phyloP scores from a whole-genome alignment of 2,888 invertebrate species.

The Hirtodrosophila duncani region DNA sequence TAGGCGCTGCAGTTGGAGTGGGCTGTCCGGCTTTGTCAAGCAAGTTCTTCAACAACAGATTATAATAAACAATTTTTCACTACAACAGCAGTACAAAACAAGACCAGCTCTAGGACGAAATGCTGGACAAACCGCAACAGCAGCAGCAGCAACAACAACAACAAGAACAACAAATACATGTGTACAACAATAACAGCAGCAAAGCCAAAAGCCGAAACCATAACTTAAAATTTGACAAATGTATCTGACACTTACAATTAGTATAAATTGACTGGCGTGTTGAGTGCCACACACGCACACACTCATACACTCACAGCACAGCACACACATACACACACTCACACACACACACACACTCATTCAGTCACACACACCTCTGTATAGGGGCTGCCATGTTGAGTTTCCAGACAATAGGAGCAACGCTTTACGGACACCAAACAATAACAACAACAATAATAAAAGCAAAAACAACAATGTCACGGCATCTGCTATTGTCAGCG shows the following conservation, averaged over 20 bases:
- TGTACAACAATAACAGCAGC: slow-evolving; percentile 45
- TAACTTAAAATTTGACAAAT: slow-evolving; percentile 72
- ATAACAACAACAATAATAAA: slow-evolving; percentile 14
- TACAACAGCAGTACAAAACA: slow-evolving; percentile 21
- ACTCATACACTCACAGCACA: slow-evolving; percentile 29
- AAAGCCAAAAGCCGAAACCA: slow-evolving; percentile 48
- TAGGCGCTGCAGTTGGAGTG: not conserved
- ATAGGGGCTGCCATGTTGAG: slow-evolving; percentile 4
- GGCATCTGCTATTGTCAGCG: slow-evolving; percentile 69
- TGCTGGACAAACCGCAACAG: slow-evolving; percentile 14
- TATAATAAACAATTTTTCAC: slow-evolving; percentile 68
- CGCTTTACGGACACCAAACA: slow-evolving; percentile 2
- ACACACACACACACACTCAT: slow-evolving; percentile 11
- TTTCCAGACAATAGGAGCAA: slow-evolving; percentile 15
- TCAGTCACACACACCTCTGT: slow-evolving; percentile 13
- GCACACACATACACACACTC: slow-evolving; percentile 13
- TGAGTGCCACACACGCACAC: slow-evolving; percentile 62
- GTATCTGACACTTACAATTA: slow-evolving; percentile 72
- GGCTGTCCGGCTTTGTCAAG: slow-evolving; percentile 14
- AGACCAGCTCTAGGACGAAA: slow-evolving; percentile 10
- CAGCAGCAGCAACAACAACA: slow-evolving; percentile 5
- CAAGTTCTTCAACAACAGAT: slow-evolving; percentile 56
- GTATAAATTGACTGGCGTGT: slow-evolving; percentile 74
- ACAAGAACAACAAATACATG: slow-evolving; percentile 28
- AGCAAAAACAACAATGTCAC: slow-evolving; percentile 63